phyloP scores from a whole-genome alignment of 2,797 vertebrate species.

The Arnoldichthys spilopterus region DNA sequence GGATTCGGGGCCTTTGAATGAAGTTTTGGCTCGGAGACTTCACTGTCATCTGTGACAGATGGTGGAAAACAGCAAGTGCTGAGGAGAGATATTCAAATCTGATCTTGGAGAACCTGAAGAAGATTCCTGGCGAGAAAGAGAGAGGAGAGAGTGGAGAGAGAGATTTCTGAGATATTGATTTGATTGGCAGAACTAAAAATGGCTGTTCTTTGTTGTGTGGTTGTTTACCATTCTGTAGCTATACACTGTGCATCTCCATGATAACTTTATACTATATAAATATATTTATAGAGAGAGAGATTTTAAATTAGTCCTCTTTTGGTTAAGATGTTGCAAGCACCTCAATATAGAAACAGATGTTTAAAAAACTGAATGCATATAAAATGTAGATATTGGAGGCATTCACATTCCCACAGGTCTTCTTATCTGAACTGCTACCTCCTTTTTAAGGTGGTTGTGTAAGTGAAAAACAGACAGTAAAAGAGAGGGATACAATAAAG shows the following conservation, averaged over 20 bases:
- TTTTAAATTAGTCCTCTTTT: not conserved
- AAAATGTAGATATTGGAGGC: slow-evolving; percentile 33
- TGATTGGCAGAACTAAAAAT: slow-evolving; percentile 40
- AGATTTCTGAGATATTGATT: slow-evolving; percentile 38
- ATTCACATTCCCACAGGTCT: not conserved
- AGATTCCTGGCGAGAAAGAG: slow-evolving; percentile 70
- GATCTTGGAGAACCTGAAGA: slow-evolving; percentile 79
- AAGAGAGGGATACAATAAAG: slow-evolving; percentile 3
- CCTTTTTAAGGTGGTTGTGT: not conserved
- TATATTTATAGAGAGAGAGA: too few relatives aligned
- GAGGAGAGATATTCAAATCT: slow-evolving; percentile 76
- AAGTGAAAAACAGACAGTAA: slow-evolving; percentile 7
- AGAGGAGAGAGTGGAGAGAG: slow-evolving; percentile 20
- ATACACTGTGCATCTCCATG: not conserved
- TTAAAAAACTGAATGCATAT: not conserved
- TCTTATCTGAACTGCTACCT: slow-evolving; percentile 10
- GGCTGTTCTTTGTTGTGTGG: slow-evolving; percentile 14
- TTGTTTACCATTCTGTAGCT: slow-evolving; percentile 20
- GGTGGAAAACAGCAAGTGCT: slow-evolving; percentile 88
- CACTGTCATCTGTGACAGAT: slow-evolving; percentile 90
- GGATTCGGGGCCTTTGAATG: slow-evolving; percentile 80
- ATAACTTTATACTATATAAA: slow-evolving; percentile 12
- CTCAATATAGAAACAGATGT: not conserved
- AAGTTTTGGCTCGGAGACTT: slow-evolving; percentile 87
- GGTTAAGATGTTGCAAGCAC: slow-evolving; percentile 1